These are phyloP conservation scores for Sapayoa aenigma DNA, from an alignment of 2,113 vertebrate species.

Conservation along the genomic window DNA sequence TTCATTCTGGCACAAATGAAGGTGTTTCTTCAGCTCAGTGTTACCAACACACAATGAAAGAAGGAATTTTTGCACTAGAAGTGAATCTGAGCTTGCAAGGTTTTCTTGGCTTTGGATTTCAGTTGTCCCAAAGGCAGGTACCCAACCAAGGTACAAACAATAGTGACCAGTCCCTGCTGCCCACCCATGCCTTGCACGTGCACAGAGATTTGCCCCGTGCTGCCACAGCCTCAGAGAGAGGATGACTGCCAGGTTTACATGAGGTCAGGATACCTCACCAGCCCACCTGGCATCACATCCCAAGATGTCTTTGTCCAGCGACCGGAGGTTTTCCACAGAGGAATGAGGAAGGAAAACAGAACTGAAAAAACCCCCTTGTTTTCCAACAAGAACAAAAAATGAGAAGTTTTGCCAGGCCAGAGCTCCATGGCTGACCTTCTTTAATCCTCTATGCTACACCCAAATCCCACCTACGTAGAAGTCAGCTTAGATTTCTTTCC, in stretches of 20 bases:
- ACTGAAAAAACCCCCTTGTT: background rate
- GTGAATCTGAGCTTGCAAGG: background rate
- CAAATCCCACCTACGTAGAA: background rate
- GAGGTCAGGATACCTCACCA: background rate
- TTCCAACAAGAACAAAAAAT: background rate
- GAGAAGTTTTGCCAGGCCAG: background rate
- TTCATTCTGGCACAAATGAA: background rate
- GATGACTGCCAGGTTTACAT: background rate
- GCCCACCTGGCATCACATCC: background rate
- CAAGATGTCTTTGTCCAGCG: accelerated
- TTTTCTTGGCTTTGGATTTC: background rate
- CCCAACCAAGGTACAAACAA: background rate
- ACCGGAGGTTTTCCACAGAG: background rate
- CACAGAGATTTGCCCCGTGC: accelerated
- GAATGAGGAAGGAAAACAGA: background rate
- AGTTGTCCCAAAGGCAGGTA: background rate
- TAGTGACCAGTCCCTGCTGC: background rate
- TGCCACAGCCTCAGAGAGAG: background rate
- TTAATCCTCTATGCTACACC: background rate
- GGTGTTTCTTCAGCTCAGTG: background rate
- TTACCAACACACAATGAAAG: background rate
- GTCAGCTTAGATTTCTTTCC: background rate
- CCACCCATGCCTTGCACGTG: background rate
- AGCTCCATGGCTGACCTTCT: background rate
- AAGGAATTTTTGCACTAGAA: background rate